Percentiles rank a stretch among this genome's conserved stretches.
Conservation (phyloP, 2,113 vertebrate species). For the Burhinus bistriatus region DNA sequence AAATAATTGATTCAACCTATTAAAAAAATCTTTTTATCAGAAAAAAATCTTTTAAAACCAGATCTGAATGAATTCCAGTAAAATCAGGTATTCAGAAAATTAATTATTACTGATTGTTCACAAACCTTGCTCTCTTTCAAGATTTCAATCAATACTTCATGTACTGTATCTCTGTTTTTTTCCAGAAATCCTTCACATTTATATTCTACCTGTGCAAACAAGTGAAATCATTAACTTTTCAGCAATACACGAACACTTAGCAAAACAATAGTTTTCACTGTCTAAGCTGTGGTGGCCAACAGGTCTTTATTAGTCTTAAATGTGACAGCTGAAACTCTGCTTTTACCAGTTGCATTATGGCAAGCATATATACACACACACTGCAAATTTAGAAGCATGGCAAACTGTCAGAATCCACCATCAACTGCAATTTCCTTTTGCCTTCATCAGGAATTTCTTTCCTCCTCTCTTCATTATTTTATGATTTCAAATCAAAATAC, state of each 20-base stretch:
- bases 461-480: background rate
- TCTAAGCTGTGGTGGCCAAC: background rate
- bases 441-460: background rate
- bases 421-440: background rate
- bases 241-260: background rate
- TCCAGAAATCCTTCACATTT: constrained; percentile 93
- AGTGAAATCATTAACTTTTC: background rate
- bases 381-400: background rate
- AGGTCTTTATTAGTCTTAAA: background rate
- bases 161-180: constrained; percentile 95
- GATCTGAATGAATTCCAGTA: background rate
- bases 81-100: background rate
- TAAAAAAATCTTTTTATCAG: background rate
- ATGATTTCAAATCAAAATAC: background rate
- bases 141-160: constrained; percentile 87
- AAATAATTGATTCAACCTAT: background rate
- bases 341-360: background rate
- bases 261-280: background rate
- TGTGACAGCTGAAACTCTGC: background rate
- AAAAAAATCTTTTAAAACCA: background rate
- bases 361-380: background rate
- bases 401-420: background rate
- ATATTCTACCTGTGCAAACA: constrained; percentile 87
- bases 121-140: constrained; percentile 90
- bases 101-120: background rate